Percentiles rank a stretch among this genome's conserved stretches.
phyloP scores from a whole-genome alignment of 64 coral and sea anemone genomes.

The Trachythela sp. region DNA sequence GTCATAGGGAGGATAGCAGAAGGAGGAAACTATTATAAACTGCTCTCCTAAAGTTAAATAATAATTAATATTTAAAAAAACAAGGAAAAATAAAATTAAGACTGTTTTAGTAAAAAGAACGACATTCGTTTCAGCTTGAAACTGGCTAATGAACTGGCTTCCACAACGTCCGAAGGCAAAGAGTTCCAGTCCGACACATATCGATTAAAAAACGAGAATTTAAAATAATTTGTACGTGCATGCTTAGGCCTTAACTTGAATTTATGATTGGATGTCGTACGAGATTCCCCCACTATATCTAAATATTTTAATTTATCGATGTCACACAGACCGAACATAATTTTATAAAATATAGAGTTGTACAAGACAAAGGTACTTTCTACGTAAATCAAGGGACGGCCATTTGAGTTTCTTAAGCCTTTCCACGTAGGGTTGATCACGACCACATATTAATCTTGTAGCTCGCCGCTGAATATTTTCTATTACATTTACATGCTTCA shows the following conservation, averaged over 20 bases:
- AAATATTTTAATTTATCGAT: slow-evolving; percentile 18
- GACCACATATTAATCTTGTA: slow-evolving; percentile 24
- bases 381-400: slow-evolving; percentile 32
- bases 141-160: background rate
- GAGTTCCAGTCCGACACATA: slow-evolving; percentile 25
- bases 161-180: slow-evolving; percentile 25
- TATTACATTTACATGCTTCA: background rate
- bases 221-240: slow-evolving; percentile 36
- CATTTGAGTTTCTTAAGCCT: slow-evolving; percentile 32
- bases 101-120: no score
- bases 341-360: slow-evolving; percentile 37
- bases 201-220: slow-evolving; percentile 32
- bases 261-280: slow-evolving; percentile 20
- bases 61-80: no score
- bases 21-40: no score
- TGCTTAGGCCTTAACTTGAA: slow-evolving; percentile 26
- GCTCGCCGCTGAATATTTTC: slow-evolving; percentile 25
- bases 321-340: slow-evolving; percentile 42
- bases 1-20: no score
- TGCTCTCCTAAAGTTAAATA: no score
- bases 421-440: slow-evolving; percentile 25
- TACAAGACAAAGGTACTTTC: slow-evolving; percentile 33
- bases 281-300: slow-evolving; percentile 21
- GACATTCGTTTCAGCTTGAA: no score
- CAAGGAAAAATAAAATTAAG: no score